Base-by-base conservation (phyloP, 2,888 invertebrate genomes). In the Pristionchus exspectatus region DNA sequence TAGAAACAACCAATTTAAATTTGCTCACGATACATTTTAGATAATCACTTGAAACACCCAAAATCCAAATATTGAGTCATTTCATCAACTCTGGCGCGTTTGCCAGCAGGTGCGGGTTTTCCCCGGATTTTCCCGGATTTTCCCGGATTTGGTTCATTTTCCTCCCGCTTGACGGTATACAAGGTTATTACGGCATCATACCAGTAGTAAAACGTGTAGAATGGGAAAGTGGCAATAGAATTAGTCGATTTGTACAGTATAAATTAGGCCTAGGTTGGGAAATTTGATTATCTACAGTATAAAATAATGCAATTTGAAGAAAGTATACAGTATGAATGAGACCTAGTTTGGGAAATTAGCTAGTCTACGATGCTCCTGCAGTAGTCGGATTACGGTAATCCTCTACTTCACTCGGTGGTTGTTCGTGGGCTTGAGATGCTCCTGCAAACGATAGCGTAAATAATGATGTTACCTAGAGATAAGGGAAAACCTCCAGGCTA, bases 201-300 rank as follows among this genome's bases (percentile, higher is more conserved):
- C 81, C 81, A 54, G 81, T 81, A 81, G 81, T 50, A 3, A 81
- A 72, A 72, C 72, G 81, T 50, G 50, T 50, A 74, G 24, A 74
- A n/a, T 74, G 18, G 18, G 38, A 50, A 81, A 81, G 24, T 81
- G 50, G 50, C 81, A 81, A 81, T 14, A 54, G n/a, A 81, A 81
- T 81, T 81, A 81, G 81, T 81, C 81, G 27, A 81, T 81, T 54
- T 81, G 81, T 81, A 81, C 81, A 81, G 74, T 21, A 81, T 81
- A n/a, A 27, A 50, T 81, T 27, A 81, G 50, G 50, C n/a, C 50
- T 81, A 50, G 44, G 3, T 54, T 54, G 27, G n/a, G 50, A 16
- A 72, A 33, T 72, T 72, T 21, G 72, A n/a, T 16, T 18, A 72
- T 33, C 72, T 30, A 72, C 72, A 33, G 72, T 14, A 30, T 18